phyloP scores from a whole-genome alignment of 2,113 vertebrate genomes.

The Eupsittula cactorum region DNA sequence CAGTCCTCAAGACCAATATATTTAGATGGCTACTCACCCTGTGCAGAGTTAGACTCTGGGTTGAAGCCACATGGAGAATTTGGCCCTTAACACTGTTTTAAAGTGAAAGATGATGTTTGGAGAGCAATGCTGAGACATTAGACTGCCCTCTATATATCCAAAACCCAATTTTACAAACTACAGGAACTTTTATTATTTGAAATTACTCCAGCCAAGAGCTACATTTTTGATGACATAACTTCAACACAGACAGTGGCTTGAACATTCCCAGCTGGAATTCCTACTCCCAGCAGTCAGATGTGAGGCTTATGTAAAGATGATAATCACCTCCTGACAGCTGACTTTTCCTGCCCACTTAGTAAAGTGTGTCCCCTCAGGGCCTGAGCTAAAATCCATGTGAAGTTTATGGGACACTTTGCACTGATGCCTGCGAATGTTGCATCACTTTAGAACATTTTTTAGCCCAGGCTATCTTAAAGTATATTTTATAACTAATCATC shows the following conservation, averaged over 20 bases:
- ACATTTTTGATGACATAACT: constrained; percentile 64
- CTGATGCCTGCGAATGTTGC: background rate
- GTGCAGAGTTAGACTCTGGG: constrained; percentile 6
- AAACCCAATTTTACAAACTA: constrained; percentile 56
- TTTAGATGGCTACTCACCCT: background rate
- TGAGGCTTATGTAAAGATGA: constrained; percentile 44
- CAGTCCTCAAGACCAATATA: background rate
- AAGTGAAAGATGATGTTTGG: constrained; percentile 42
- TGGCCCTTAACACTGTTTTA: constrained; percentile 25
- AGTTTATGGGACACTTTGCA: background rate
- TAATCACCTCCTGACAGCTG: constrained; percentile 32
- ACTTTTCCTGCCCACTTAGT: background rate
- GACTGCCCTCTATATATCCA: constrained; percentile 35
- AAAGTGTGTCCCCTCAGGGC: background rate
- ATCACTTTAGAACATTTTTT: background rate
- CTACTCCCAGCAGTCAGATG: background rate
- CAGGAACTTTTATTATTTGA: constrained; percentile 61
- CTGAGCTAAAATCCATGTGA: background rate
- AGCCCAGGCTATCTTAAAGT: background rate
- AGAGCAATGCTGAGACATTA: background rate
- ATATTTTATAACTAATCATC: background rate
- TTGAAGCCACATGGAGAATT: constrained; percentile 35
- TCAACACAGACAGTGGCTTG: constrained; percentile 51
- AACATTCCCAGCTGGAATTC: constrained; percentile 61
- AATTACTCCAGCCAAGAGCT: constrained; percentile 49